Evolutionary conservation across 2,888 invertebrate species (phyloP).

Genomic region (Melieria omissa): DNA sequence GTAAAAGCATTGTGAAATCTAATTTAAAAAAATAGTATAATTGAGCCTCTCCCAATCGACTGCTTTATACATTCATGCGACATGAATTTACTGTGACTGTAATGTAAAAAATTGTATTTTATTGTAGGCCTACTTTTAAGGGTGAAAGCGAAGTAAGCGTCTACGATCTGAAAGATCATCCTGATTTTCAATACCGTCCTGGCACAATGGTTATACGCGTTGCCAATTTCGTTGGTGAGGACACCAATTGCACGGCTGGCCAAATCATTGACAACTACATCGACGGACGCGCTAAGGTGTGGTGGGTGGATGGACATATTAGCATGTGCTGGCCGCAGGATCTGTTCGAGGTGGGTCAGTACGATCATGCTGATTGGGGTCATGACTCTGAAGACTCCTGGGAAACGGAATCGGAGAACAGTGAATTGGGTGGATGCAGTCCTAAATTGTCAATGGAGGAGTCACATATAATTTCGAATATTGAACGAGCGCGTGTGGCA

Average conservation of each 20-base stretch:
- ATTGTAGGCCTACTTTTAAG: conserved; percentile 74
- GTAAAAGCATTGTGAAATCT: background rate
- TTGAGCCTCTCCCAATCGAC: too few relatives aligned
- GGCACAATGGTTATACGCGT: conserved; percentile 90
- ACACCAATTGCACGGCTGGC: conserved; percentile 81
- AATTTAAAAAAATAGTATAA: too few relatives aligned
- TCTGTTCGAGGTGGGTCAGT: conserved; percentile 82
- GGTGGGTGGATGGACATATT: conserved; percentile 89
- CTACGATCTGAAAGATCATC: conserved; percentile 94
- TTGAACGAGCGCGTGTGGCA: conserved; percentile 80
- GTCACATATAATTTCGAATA: conserved; percentile 78
- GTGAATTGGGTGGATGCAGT: conserved; percentile 57
- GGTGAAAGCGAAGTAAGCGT: conserved; percentile 89
- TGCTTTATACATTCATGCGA: too few relatives aligned
- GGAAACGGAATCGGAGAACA: conserved; percentile 81
- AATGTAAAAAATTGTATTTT: background rate
- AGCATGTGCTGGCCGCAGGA: conserved; percentile 95
- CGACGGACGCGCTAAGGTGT: conserved; percentile 87
- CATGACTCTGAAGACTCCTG: conserved; percentile 81
- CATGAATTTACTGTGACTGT: background rate
- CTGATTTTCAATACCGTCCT: conserved; percentile 92
- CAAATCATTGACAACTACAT: conserved; percentile 91
- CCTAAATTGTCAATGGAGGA: conserved; percentile 66
- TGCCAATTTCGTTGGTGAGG: conserved; percentile 80
- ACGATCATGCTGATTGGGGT: conserved; percentile 77